phyloP scores from a whole-genome alignment of 2,797 vertebrate species.

The Micropoecilia bifurca region DNA sequence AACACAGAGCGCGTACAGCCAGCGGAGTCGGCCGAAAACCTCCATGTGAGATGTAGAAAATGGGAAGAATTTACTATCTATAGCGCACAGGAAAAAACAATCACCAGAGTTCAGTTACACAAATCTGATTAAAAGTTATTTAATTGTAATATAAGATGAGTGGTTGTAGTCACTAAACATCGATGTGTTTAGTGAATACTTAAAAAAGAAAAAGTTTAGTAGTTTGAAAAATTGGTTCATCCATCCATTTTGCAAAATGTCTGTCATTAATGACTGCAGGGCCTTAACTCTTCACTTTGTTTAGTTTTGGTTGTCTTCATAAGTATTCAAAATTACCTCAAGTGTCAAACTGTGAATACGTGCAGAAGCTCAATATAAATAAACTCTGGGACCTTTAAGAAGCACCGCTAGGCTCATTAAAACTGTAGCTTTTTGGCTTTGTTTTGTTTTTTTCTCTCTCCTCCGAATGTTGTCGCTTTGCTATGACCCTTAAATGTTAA shows the following conservation, averaged over 20 bases:
- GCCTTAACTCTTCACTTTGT: background rate
- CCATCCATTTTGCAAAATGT: background rate
- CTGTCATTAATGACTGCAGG: background rate
- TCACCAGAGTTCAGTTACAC: background rate
- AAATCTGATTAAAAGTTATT: background rate
- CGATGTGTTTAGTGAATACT: background rate
- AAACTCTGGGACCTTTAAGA: background rate
- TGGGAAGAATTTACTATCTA: background rate
- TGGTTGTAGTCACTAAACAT: background rate
- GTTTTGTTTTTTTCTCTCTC: background rate
- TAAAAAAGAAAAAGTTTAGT: background rate
- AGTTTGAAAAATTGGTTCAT: background rate
- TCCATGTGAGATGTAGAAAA: conserved; percentile 7
- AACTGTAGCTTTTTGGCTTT: background rate
- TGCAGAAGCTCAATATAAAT: background rate
- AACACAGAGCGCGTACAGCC: conserved; percentile 33
- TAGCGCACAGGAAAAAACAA: background rate
- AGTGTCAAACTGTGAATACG: background rate
- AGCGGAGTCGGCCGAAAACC: conserved; percentile 16
- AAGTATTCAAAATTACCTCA: background rate
- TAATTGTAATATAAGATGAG: background rate
- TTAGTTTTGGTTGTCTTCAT: background rate
- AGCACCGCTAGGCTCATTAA: background rate
- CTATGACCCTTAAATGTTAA: conserved; percentile 1
- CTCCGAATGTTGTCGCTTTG: background rate